These are phyloP conservation scores for Pachypanchax playfairii DNA, from an alignment of 2,113 vertebrate genomes.

Conservation along the genomic window DNA sequence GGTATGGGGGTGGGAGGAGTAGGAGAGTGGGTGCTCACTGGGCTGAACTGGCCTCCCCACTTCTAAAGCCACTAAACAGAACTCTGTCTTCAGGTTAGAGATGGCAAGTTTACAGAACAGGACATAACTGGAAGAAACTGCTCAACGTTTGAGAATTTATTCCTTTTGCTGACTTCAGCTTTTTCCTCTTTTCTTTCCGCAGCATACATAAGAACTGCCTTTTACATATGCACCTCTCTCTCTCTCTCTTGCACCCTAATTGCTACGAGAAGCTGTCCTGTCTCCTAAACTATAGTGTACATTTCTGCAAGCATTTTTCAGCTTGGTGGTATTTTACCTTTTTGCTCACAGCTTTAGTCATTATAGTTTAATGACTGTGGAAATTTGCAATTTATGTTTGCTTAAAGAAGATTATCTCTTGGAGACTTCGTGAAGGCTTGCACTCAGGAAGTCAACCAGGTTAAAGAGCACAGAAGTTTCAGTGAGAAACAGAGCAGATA, in stretches of 20 bases:
- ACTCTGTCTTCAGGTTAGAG: slow-evolving; percentile 40
- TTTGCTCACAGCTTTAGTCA: slow-evolving; percentile 70
- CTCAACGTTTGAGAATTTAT: slow-evolving; percentile 72
- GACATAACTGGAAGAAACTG: slow-evolving; percentile 57
- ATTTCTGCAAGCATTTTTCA: slow-evolving; percentile 67
- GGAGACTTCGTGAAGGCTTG: slow-evolving; percentile 52
- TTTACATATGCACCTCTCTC: slow-evolving; percentile 60
- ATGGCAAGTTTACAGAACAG: slow-evolving; percentile 59
- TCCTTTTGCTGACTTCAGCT: slow-evolving; percentile 71
- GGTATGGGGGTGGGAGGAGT: neutral
- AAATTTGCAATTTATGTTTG: slow-evolving; percentile 68
- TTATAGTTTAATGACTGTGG: slow-evolving; percentile 65
- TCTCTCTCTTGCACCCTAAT: slow-evolving; percentile 54
- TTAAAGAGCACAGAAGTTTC: slow-evolving; percentile 20
- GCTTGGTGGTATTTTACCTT: slow-evolving; percentile 59
- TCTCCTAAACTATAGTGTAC: slow-evolving; percentile 47
- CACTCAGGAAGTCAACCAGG: slow-evolving; percentile 30
- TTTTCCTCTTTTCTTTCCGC: slow-evolving; percentile 54
- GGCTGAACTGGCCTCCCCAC: slow-evolving; percentile 54
- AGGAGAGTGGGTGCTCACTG: slow-evolving; percentile 35
- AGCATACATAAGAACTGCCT: slow-evolving; percentile 57
- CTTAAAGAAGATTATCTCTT: slow-evolving; percentile 63
- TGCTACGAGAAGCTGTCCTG: slow-evolving; percentile 65
- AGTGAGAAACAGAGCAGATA: slow-evolving; percentile 50
- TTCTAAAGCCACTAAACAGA: slow-evolving; percentile 75